phyloP scores from a whole-genome alignment of 2,797 vertebrate genomes.

The Intellagama lesueurii region DNA sequence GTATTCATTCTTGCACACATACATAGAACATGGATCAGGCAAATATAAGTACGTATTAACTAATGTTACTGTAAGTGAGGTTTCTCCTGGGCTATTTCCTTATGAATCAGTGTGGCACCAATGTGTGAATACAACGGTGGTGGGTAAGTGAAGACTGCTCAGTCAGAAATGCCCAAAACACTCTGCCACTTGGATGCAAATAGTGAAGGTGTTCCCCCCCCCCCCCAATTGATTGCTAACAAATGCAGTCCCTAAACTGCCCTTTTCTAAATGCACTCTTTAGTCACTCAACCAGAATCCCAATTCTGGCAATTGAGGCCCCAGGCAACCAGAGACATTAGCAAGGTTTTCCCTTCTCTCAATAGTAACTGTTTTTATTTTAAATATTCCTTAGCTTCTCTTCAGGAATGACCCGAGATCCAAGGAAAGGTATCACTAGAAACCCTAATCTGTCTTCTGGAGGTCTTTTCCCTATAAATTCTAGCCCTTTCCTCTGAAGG shows the following conservation, averaged over 20 bases:
- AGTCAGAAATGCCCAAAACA: not conserved
- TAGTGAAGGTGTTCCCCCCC: not conserved
- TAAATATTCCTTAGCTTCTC: not conserved
- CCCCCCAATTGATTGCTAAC: not conserved
- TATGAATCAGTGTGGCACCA: not conserved
- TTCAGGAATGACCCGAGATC: not conserved
- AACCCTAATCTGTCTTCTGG: not conserved
- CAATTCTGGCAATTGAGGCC: no score
- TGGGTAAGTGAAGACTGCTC: not conserved
- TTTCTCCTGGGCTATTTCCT: no score
- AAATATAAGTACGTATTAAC: no score
- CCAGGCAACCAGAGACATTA: not conserved
- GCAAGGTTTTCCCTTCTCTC: not conserved
- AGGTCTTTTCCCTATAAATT: not conserved
- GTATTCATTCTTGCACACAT: not conserved
- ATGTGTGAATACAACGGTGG: not conserved
- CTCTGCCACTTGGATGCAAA: not conserved
- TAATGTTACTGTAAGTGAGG: no score
- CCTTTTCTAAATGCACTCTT: no score
- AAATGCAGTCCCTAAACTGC: not conserved
- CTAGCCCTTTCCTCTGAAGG: not conserved
- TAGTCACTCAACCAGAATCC: no score
- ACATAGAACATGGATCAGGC: no score
- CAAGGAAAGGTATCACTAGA: not conserved
- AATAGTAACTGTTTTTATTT: not conserved